phyloP scores from a whole-genome alignment of 2,113 vertebrate species.

The Clarias macrocephalus region DNA sequence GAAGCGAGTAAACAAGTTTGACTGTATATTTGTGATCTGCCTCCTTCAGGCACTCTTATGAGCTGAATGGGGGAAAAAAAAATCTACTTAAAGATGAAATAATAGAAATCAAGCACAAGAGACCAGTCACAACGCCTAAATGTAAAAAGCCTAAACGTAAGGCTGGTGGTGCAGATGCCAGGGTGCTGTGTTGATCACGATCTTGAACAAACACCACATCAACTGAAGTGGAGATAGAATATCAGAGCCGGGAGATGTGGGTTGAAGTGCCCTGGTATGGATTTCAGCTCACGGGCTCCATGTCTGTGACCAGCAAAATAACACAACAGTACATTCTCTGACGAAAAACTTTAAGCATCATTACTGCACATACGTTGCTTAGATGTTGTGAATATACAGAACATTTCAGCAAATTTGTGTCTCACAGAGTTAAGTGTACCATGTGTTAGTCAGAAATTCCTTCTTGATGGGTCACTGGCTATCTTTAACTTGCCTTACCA shows the following conservation, averaged over 20 bases:
- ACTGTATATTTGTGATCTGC: background rate
- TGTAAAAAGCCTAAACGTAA: background rate
- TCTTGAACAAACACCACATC: background rate
- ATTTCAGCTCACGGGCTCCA: conserved; percentile 3
- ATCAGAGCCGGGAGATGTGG: background rate
- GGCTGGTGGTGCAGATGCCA: background rate
- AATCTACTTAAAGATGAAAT: too few species aligned
- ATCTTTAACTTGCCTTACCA: conserved; percentile 40
- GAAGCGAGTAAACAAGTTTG: background rate
- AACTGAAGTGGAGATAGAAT: background rate
- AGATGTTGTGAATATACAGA: background rate
- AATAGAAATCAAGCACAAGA: too few species aligned
- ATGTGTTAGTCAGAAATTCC: conserved; percentile 39
- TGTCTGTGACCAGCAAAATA: background rate
- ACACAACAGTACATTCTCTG: background rate
- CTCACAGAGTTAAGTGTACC: background rate
- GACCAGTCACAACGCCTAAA: background rate
- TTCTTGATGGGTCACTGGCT: conserved; percentile 23
- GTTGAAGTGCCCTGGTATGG: conserved; percentile 2
- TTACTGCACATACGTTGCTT: background rate
- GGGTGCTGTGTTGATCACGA: background rate
- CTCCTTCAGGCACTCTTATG: background rate
- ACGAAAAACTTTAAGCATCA: background rate
- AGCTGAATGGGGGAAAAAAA: too few species aligned
- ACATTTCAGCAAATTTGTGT: background rate